A percentile compares a stretch with the other conserved stretches of the same genome.
phyloP scores from a whole-genome alignment of 2,797 vertebrate genomes.

The Etheostoma nigrum region DNA sequence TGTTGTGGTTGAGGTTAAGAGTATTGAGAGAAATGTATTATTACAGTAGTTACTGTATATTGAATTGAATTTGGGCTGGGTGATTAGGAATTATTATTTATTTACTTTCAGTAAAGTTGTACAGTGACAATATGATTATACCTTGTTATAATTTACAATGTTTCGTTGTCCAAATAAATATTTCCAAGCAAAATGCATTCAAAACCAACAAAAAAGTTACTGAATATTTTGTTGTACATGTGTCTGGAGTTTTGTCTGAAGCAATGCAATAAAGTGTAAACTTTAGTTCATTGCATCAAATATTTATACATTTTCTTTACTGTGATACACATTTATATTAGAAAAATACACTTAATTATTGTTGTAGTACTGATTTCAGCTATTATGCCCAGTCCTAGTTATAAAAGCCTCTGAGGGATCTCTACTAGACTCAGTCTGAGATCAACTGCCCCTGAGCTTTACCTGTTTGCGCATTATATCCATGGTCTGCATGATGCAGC shows the following conservation, averaged over 20 bases:
- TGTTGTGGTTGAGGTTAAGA: not conserved
- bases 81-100: not conserved
- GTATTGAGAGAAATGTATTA: not conserved
- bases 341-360: not conserved
- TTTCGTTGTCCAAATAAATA: not conserved
- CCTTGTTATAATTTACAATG: not conserved
- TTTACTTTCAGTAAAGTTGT: not conserved
- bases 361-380: not conserved
- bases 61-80: not conserved
- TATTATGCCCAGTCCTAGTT: not conserved
- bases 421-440: not conserved
- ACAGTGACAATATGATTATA: not conserved
- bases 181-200: not conserved
- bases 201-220: too few relatives aligned
- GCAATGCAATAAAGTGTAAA: not conserved
- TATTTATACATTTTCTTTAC: not conserved
- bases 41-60: not conserved
- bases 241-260: not conserved
- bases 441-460: slow-evolving; percentile 3
- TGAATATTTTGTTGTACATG: not conserved
- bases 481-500: slow-evolving; percentile 97
- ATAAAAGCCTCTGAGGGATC: not conserved
- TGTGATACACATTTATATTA: not conserved
- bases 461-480: slow-evolving; percentile 99
- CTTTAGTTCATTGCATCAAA: not conserved